phyloP scores from a whole-genome alignment of 2,888 invertebrate genomes.

The Acanthopleura granulata region DNA sequence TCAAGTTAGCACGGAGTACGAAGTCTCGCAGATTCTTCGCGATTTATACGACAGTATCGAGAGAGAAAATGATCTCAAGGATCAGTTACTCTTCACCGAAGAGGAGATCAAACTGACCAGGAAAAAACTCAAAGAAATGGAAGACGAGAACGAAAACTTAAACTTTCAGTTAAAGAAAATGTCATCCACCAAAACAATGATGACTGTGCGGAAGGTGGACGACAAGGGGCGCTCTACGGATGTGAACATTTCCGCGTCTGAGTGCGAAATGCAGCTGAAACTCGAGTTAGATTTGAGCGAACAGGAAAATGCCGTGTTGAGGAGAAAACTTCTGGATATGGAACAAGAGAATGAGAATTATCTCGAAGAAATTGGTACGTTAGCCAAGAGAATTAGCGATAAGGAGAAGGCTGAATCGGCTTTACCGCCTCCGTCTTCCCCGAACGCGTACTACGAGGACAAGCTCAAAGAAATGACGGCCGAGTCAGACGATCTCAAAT shows the following conservation, averaged over 20 bases:
- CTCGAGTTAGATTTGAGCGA: slow-evolving; percentile 89
- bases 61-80: slow-evolving; percentile 91
- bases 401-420: slow-evolving; percentile 35
- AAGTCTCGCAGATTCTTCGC: slow-evolving; percentile 78
- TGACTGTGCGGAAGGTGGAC: slow-evolving; percentile 27
- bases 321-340: slow-evolving; percentile 86
- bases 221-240: slow-evolving; percentile 27
- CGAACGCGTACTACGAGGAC: slow-evolving; percentile 73
- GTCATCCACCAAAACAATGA: slow-evolving; percentile 56
- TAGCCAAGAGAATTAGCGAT: slow-evolving; percentile 47
- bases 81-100: slow-evolving; percentile 92
- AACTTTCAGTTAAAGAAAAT: slow-evolving; percentile 96
- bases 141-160: slow-evolving; percentile 97
- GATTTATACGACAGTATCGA: slow-evolving; percentile 93
- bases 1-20: slow-evolving; percentile 56
- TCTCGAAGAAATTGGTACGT: slow-evolving; percentile 46
- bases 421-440: slow-evolving; percentile 43
- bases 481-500: slow-evolving; percentile 81
- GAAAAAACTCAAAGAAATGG: slow-evolving; percentile 91
- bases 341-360: slow-evolving; percentile 81
- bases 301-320: slow-evolving; percentile 87
- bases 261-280: slow-evolving; percentile 80
- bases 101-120: slow-evolving; percentile 86
- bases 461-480: slow-evolving; percentile 75
- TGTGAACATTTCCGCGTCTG: slow-evolving; percentile 62